These are phyloP conservation scores for Meloe dianella DNA, from an alignment of 2,888 invertebrate species.

Conservation along the genomic window DNA sequence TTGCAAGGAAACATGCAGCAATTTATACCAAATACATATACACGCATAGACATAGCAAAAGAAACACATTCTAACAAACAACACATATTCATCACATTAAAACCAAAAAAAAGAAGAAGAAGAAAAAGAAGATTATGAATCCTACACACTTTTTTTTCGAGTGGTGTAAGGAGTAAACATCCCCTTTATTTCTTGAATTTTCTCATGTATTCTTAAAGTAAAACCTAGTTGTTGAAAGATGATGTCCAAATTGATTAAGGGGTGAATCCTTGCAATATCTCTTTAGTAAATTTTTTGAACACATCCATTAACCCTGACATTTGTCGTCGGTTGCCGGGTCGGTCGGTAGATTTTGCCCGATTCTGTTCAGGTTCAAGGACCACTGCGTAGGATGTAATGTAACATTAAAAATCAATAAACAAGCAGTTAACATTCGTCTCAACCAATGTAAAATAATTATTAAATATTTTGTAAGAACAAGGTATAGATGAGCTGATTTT, in stretches of 20 bases:
- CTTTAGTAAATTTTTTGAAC: neutral
- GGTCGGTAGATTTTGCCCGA: slow-evolving; percentile 12
- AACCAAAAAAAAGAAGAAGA: too few relatives aligned
- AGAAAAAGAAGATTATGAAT: too few relatives aligned
- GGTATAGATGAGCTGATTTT: neutral
- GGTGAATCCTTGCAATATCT: slow-evolving; percentile 25
- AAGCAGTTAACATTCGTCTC: slow-evolving; percentile 11
- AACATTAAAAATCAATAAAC: slow-evolving; percentile 20
- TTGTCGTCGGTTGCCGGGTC: slow-evolving; percentile 21
- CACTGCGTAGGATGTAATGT: slow-evolving; percentile 21
- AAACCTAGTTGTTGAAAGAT: too few relatives aligned
- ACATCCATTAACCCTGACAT: slow-evolving; percentile 27
- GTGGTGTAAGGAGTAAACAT: too few relatives aligned
- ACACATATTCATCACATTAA: neutral
- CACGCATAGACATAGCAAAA: slow-evolving; percentile 16
- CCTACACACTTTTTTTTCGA: too few relatives aligned
- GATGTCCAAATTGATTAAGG: slow-evolving; percentile 10
- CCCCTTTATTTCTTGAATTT: too few relatives aligned
- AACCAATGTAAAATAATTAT: neutral
- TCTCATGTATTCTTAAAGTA: too few relatives aligned
- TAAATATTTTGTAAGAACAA: neutral
- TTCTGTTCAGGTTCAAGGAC: slow-evolving; percentile 29
- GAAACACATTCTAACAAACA: neutral
- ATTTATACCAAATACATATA: slow-evolving; percentile 8
- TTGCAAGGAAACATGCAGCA: slow-evolving; percentile 30